Evolutionary conservation across 2,888 invertebrate genomes (phyloP), one percentile per base, ranked within the genome.

Genomic region (Drosophila cognata): DNA sequence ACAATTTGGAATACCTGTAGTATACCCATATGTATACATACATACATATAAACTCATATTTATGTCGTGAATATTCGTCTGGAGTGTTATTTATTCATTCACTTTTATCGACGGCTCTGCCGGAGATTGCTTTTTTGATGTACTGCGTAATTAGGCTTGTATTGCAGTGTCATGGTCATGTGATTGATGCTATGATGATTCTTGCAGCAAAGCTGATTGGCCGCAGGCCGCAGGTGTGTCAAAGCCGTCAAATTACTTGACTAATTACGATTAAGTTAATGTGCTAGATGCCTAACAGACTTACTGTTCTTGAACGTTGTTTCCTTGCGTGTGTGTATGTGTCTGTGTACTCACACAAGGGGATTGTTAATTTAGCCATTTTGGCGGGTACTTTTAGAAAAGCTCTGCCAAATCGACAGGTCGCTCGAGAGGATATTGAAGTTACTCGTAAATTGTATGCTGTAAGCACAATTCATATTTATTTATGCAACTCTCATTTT

Each of bases 181-280:
- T 89, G 87, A 84, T 84, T 74, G 89, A 84, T 84, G 85, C 31
- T 51, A 31, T 46, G 25, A 35, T 70, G 36, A 58, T 31, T 13
- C 18, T 18, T 16, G 36, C 41, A 43, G 29, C 18, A 21, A 38
- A 10, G 50, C 33, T 21, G 31, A 66, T 73, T 72, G 57, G 33
- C 28, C 6, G 29, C 33, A 48, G 43, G 68, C 36, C 59, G 36
- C 89, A 89, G 84, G 71, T 84, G 84, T 52, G n/a, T 43, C 43
- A 43, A 52, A 77, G 60, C 59, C 51, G 31, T 33, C 13, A 74
- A 70, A 77, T 79, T 69, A 72, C 69, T 74, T 74, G 64, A 56
- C 77, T 85, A 89, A 85, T 85, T 84, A 81, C 36, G 57, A 46
- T 55, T 25, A 55, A 67, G 70, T 69, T 33, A 65, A 33, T 43